Evolutionary conservation across 2,888 invertebrate genomes (phyloP), one percentile per base, ranked within the genome.

Genomic region (Eupeodes luniger): DNA sequence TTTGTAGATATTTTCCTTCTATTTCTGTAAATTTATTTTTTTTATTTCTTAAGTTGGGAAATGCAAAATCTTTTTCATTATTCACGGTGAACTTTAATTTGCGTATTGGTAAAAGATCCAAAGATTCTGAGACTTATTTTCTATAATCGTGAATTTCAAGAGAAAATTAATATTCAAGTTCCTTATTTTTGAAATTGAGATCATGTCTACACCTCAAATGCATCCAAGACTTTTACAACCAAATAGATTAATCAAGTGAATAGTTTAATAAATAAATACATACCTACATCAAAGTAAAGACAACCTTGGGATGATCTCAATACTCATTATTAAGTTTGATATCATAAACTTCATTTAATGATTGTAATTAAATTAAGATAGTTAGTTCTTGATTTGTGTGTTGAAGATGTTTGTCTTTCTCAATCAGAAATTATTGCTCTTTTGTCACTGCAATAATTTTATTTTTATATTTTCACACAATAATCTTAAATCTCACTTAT

Each of bases 341-440:
- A 34, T 51, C 49, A 51, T 67, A 67, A 67, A 67, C 49, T 44
- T n/a, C 2, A 7, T 36, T 40, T 61, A 16, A 61, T 67, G 49
- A 4, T 19, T 34, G 34, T n/a, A 51, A n/a, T 67, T 51, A 67
- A 27, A 16, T 40, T 4, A 66, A 27, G 47, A 66, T 14, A 9
- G 9, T n/a, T 51, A 19, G 19, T 19, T 19, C 47, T 36, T 66
- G 49, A 49, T 67, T 67, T 67, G 34, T 19, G 19, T 67, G 51
- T 64, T 44, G 12, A 12, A 14, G 34, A 40, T 66, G 2, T 27
- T 27, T 27, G 27, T 27, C 27, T 3, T 51, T 27, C 19, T 14
- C 49, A 5, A 6, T 67, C 49, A 67, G 49, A 49, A 67, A 51
- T 67, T 67, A 67, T 67, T 67, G 34, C 10, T 55, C 53, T 53